Percentiles rank a stretch among this genome's conserved stretches.
phyloP scores from a whole-genome alignment of 2,888 invertebrate species.

The Plagodis pulveraria region DNA sequence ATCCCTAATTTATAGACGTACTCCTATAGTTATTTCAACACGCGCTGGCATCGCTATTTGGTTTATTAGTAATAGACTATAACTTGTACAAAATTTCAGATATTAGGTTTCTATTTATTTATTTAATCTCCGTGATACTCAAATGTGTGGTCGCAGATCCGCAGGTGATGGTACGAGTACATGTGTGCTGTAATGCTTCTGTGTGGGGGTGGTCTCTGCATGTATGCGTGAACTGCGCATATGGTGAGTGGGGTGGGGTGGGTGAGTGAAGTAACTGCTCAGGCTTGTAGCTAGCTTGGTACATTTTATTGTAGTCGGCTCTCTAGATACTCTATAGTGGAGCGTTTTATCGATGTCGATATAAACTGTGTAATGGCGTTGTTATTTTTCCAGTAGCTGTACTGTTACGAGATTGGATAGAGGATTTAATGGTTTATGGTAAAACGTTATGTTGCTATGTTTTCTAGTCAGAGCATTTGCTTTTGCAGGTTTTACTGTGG shows the following conservation, averaged over 20 bases:
- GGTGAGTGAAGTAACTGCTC: constrained; percentile 76
- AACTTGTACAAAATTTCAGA: background rate
- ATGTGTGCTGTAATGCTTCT: constrained; percentile 8
- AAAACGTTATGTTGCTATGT: constrained; percentile 51
- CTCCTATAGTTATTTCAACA: no score
- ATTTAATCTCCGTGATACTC: constrained; percentile 40
- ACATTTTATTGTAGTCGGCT: constrained; percentile 84
- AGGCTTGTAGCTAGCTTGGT: constrained; percentile 81
- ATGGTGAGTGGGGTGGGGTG: constrained; percentile 57
- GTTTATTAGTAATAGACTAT: background rate
- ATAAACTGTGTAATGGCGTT: constrained; percentile 63
- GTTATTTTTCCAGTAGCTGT: constrained; percentile 63
- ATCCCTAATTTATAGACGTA: no score
- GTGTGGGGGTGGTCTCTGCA: constrained; percentile 38
- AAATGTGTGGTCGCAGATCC: constrained; percentile 56
- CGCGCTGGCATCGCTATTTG: no score
- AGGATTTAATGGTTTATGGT: constrained; percentile 57
- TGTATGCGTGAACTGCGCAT: constrained; percentile 73
- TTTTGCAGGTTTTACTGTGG: constrained; percentile 16
- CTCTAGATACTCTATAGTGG: constrained; percentile 75
- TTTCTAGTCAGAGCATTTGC: constrained; percentile 42
- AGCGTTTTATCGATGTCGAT: constrained; percentile 76
- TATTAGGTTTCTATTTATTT: constrained; percentile 3
- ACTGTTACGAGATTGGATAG: constrained; percentile 56
- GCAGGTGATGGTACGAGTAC: constrained; percentile 53